Conservation (phyloP, 2,113 vertebrate genomes). For the Lophius piscatorius region DNA sequence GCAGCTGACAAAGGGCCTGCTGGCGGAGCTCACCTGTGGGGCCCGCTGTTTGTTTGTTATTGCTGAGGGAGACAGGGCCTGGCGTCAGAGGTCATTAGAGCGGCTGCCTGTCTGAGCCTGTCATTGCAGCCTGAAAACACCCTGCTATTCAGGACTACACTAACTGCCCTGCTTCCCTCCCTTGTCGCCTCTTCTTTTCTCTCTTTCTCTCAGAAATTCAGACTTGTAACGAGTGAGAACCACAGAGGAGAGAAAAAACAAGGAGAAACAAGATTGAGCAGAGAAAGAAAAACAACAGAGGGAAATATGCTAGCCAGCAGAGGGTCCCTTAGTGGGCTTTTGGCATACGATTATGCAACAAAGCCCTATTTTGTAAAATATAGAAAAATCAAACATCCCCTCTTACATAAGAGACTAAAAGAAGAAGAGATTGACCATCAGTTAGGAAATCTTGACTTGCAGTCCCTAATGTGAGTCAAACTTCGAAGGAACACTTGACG, state of each 20-base stretch:
- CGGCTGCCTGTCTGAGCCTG: constrained; percentile 80
- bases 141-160: constrained; percentile 76
- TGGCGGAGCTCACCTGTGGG: constrained; percentile 70
- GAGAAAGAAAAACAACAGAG: background rate
- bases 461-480: too few species aligned
- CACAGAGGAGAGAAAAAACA: constrained; percentile 32
- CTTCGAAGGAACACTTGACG: too few species aligned
- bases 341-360: too few species aligned
- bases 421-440: too few species aligned
- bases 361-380: too few species aligned
- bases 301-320: too few species aligned
- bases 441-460: too few species aligned
- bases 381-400: too few species aligned
- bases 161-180: constrained; percentile 59
- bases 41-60: constrained; percentile 71
- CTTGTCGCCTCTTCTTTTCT: constrained; percentile 36
- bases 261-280: too few species aligned
- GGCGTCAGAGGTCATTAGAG: constrained; percentile 81
- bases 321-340: too few species aligned
- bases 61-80: constrained; percentile 75
- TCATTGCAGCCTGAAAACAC: constrained; percentile 79
- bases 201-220: constrained; percentile 41
- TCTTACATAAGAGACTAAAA: too few species aligned
- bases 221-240: constrained; percentile 39
- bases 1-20: constrained; percentile 66